Evolutionary conservation across 1,140 invertebrate genomes (phyloP).

Genomic region (Platyscapa corneri): DNA sequence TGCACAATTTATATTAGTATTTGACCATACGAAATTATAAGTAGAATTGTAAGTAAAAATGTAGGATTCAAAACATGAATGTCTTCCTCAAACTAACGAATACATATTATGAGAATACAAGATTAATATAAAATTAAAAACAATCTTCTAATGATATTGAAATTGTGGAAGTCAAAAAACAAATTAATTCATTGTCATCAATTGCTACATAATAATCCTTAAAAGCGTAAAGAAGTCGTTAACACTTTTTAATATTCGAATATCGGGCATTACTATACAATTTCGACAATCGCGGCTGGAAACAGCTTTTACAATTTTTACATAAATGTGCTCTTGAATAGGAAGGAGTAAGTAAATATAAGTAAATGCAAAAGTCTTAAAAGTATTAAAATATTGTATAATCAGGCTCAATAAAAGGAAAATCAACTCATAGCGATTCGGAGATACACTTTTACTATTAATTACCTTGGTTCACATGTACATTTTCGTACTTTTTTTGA

Average conservation of each 20-base stretch:
- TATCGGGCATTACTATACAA: background rate
- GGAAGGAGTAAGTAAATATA: background rate
- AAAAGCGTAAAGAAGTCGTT: background rate
- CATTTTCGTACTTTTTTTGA: background rate
- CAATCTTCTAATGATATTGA: background rate
- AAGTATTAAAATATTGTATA: background rate
- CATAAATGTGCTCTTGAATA: background rate
- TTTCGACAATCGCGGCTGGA: background rate
- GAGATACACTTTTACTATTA: background rate
- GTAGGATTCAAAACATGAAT: background rate
- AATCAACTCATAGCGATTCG: background rate
- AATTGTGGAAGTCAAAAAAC: background rate
- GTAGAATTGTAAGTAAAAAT: background rate
- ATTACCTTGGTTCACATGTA: background rate
- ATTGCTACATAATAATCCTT: background rate
- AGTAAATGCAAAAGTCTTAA: background rate
- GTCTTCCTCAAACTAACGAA: background rate
- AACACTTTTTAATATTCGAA: constrained; percentile 3
- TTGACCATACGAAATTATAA: no score
- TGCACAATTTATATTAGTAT: no score
- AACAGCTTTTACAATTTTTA: background rate
- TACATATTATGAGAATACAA: background rate
- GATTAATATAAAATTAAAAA: background rate
- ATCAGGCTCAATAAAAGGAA: background rate
- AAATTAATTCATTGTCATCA: background rate